A percentile compares a stretch with the other conserved stretches of the same genome.
phyloP scores from a whole-genome alignment of 1,140 invertebrate genomes.

The Euwallacea similis region DNA sequence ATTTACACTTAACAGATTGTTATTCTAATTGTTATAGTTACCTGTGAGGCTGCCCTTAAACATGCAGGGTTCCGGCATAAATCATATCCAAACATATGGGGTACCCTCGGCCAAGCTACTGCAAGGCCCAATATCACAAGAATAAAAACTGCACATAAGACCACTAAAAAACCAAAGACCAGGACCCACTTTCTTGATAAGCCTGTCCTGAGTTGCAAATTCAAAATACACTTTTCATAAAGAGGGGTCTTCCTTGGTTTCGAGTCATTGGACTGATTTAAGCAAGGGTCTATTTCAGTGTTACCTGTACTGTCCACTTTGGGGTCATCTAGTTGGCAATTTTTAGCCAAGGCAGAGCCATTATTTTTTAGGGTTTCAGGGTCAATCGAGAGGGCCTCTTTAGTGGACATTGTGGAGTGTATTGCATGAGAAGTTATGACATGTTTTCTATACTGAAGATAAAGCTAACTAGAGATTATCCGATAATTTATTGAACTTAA shows the following conservation, averaged over 20 bases:
- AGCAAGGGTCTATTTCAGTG: constrained; percentile 43
- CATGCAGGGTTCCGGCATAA: constrained; percentile 48
- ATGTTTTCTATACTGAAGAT: too few species aligned
- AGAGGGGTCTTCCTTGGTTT: constrained; percentile 10
- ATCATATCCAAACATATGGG: constrained; percentile 45
- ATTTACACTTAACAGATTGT: too few species aligned
- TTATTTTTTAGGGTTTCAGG: too few species aligned
- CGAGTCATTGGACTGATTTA: constrained; percentile 33
- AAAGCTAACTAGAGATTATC: too few species aligned
- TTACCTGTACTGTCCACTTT: too few species aligned
- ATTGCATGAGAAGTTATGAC: too few species aligned
- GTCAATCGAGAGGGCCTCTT: too few species aligned
- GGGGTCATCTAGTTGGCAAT: too few species aligned
- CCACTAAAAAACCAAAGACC: constrained; percentile 45
- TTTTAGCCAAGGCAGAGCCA: too few species aligned
- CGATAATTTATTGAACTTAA: too few species aligned
- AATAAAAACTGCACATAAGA: constrained; percentile 46
- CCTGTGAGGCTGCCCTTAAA: constrained; percentile 50
- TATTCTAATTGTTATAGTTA: constrained; percentile 21
- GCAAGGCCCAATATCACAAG: constrained; percentile 50
- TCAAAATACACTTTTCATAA: constrained; percentile 30
- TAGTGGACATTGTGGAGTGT: too few species aligned
- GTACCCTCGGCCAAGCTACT: constrained; percentile 49
- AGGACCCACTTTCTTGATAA: constrained; percentile 45
- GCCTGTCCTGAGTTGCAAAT: constrained; percentile 48